A percentile compares a stretch with the other conserved stretches of the same genome.
Evolutionary conservation across 2,113 vertebrate genomes (phyloP).

Genomic region (Odobenus rosmarus): DNA sequence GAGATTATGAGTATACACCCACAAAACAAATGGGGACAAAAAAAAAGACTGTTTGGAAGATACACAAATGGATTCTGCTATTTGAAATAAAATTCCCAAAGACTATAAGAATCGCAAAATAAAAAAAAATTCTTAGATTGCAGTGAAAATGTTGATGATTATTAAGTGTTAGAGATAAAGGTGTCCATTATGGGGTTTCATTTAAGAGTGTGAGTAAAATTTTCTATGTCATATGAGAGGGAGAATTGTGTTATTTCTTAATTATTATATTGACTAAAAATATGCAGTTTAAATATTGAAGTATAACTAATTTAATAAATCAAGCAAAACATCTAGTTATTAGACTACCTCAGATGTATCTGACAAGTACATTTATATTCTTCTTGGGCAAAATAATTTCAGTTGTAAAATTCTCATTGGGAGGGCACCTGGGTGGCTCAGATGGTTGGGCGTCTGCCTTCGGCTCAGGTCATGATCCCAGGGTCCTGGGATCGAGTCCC

Average conservation of each 20-base stretch:
- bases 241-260: background rate
- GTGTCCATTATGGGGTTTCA: background rate
- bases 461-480: too few relatives aligned
- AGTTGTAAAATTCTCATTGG: background rate
- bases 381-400: background rate
- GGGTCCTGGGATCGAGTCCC: too few relatives aligned
- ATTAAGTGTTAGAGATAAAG: constrained; percentile 14
- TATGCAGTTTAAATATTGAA: background rate
- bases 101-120: background rate
- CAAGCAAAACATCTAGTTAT: background rate
- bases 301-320: constrained; percentile 16
- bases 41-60: background rate
- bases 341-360: background rate
- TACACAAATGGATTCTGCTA: background rate
- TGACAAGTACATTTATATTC: background rate
- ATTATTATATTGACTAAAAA: background rate
- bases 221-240: background rate
- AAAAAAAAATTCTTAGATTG: background rate
- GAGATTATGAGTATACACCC: background rate
- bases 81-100: constrained; percentile 19
- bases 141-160: background rate
- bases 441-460: too few relatives aligned
- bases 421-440: background rate
- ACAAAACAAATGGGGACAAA: background rate
- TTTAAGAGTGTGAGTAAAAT: background rate